Percentiles rank a stretch among this genome's conserved stretches.
phyloP scores from a whole-genome alignment of 2,888 invertebrate genomes.

The Idaea aversata region DNA sequence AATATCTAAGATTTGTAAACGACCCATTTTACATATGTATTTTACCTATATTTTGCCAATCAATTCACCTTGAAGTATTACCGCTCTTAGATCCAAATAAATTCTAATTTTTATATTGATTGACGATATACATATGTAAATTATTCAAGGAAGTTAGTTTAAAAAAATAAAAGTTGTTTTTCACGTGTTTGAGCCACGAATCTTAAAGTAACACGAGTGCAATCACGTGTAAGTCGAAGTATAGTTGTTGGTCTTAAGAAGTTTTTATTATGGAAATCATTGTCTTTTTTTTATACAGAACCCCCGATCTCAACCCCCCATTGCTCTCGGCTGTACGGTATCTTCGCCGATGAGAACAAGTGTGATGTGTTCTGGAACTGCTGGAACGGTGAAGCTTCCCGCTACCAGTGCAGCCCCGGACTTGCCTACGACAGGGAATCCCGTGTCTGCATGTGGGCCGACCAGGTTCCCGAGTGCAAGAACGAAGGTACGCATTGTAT shows the following conservation, averaged over 20 bases:
- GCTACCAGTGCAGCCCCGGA: slow-evolving; percentile 97
- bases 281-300: slow-evolving; percentile 75
- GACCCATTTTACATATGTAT: slow-evolving; percentile 12
- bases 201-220: not conserved
- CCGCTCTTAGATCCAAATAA: slow-evolving; percentile 24
- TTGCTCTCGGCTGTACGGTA: slow-evolving; percentile 93
- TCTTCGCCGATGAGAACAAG: slow-evolving; percentile 92
- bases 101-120: not conserved
- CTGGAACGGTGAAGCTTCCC: slow-evolving; percentile 96
- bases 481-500: slow-evolving; percentile 85
- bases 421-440: slow-evolving; percentile 96
- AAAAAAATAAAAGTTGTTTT: not conserved
- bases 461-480: slow-evolving; percentile 95
- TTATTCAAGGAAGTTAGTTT: not conserved
- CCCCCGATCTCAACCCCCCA: slow-evolving; percentile 91
- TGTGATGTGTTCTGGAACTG: slow-evolving; percentile 98
- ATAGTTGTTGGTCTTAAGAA: not conserved
- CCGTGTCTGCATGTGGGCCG: slow-evolving; percentile 97
- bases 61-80: slow-evolving; percentile 52
- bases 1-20: slow-evolving; percentile 13
- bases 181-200: not conserved
- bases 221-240: not conserved
- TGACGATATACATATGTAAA: not conserved
- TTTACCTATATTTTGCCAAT: slow-evolving; percentile 25
- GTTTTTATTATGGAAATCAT: not conserved